Evolutionary conservation across 2,797 vertebrate genomes (phyloP).

Genomic region (Anomalospiza imberbis): DNA sequence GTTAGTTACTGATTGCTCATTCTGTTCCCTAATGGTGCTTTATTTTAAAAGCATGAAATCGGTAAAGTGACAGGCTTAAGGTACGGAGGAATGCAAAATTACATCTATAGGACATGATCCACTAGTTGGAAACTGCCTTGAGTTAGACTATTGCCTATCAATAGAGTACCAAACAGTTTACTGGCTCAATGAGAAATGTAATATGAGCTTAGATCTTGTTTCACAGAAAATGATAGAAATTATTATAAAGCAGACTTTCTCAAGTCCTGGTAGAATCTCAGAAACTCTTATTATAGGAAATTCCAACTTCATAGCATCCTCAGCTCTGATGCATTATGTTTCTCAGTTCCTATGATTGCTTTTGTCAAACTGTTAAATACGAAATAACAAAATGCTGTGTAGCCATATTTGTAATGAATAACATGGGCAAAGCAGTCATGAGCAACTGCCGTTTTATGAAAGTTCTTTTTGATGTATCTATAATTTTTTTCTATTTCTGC

Average conservation of each 20-base stretch:
- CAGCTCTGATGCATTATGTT: constrained; percentile 14
- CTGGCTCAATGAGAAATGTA: not conserved
- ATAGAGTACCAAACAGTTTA: not conserved
- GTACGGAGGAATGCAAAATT: not conserved
- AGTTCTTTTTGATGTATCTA: not conserved
- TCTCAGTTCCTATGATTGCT: not conserved
- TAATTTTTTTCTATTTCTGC: constrained; percentile 34
- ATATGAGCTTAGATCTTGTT: not conserved
- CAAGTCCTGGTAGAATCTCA: not conserved
- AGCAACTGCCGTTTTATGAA: constrained; percentile 43
- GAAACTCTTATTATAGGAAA: not conserved
- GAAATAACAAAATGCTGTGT: constrained; percentile 24
- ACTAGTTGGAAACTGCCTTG: not conserved
- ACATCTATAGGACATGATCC: not conserved
- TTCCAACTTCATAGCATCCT: not conserved
- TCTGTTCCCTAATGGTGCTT: not conserved
- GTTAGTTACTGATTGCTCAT: not conserved
- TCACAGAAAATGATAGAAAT: not conserved
- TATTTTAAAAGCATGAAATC: not conserved
- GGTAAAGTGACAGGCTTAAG: not conserved
- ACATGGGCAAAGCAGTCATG: constrained; percentile 37
- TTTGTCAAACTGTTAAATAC: constrained; percentile 58
- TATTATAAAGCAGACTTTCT: not conserved
- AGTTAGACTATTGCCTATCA: not conserved
- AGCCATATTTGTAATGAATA: constrained; percentile 33